phyloP scores from a whole-genome alignment of 2,797 vertebrate species.

The Sebastes paucispinis region DNA sequence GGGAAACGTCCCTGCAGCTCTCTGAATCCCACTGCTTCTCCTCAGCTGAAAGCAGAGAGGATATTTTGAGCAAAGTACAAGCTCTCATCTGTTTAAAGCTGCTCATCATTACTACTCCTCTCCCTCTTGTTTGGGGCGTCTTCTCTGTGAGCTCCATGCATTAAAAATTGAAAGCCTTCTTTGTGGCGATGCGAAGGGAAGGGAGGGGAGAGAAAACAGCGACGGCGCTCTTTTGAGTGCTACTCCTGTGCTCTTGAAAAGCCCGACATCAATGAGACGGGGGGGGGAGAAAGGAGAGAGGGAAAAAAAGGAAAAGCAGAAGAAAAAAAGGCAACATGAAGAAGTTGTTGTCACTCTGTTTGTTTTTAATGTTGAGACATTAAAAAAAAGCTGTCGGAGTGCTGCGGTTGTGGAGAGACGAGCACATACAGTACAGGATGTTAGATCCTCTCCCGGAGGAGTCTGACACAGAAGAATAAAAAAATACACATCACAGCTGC shows the following conservation, averaged over 20 bases:
- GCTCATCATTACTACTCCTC: slow-evolving; percentile 54
- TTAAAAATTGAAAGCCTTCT: slow-evolving; percentile 75
- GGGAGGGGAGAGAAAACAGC: slow-evolving; percentile 28
- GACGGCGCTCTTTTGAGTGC: slow-evolving; percentile 38
- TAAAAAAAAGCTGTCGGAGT: slow-evolving; percentile 47
- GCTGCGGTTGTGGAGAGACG: slow-evolving; percentile 41
- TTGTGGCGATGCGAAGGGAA: slow-evolving; percentile 54
- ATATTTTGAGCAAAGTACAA: slow-evolving; percentile 59
- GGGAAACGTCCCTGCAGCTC: background rate
- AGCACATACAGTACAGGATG: slow-evolving; percentile 57
- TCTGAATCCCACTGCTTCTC: background rate
- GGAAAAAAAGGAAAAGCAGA: background rate
- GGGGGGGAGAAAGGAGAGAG: background rate
- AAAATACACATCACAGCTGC: slow-evolving; percentile 34
- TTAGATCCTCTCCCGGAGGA: slow-evolving; percentile 65
- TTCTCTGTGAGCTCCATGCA: slow-evolving; percentile 59
- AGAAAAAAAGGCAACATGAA: slow-evolving; percentile 41
- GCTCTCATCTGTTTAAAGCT: slow-evolving; percentile 53
- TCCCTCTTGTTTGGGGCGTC: slow-evolving; percentile 52
- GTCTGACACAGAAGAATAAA: slow-evolving; percentile 31
- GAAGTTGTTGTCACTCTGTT: slow-evolving; percentile 67
- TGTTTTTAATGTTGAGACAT: slow-evolving; percentile 60
- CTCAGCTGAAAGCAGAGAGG: slow-evolving; percentile 15
- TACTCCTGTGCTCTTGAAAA: slow-evolving; percentile 67
- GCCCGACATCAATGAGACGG: slow-evolving; percentile 56